phyloP scores from a whole-genome alignment of 2,888 invertebrate species.

The Aphodius granarius region DNA sequence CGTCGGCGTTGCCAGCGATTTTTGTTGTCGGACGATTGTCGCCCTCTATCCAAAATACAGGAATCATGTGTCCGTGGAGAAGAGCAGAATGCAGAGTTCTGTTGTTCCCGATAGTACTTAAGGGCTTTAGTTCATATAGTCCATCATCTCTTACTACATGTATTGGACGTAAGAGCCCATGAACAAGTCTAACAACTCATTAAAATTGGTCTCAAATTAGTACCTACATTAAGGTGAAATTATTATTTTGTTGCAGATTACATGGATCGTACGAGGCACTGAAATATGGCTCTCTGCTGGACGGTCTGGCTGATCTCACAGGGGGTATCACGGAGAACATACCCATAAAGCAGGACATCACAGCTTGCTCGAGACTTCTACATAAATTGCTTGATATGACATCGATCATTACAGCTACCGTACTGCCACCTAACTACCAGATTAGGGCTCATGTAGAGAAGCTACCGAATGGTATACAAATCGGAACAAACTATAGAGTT shows the following conservation, averaged over 20 bases:
- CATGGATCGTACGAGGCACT: conserved; percentile 93
- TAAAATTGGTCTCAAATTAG: neutral
- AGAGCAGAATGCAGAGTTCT: too few species aligned
- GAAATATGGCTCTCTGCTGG: conserved; percentile 86
- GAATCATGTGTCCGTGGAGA: too few species aligned
- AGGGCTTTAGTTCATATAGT: too few species aligned
- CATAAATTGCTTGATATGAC: conserved; percentile 76
- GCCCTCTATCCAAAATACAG: too few species aligned
- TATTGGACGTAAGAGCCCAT: too few species aligned
- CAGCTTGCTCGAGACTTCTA: conserved; percentile 67
- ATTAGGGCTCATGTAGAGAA: conserved; percentile 57
- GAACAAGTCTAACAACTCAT: too few species aligned
- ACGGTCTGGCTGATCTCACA: conserved; percentile 85
- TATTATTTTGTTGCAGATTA: conserved; percentile 60
- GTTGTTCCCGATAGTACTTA: too few species aligned
- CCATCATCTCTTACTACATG: too few species aligned
- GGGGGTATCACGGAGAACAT: conserved; percentile 88
- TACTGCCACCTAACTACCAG: conserved; percentile 58
- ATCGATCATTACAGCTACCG: conserved; percentile 80
- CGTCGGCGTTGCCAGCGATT: too few species aligned
- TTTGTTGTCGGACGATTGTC: too few species aligned
- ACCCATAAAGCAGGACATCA: conserved; percentile 69
- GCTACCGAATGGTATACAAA: conserved; percentile 67
- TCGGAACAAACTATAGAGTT: conserved; percentile 79
- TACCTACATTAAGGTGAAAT: neutral